Evolutionary conservation across 2,113 vertebrate genomes (phyloP), one percentile per base, ranked within the genome.

Genomic region (Elephantulus edwardii): DNA sequence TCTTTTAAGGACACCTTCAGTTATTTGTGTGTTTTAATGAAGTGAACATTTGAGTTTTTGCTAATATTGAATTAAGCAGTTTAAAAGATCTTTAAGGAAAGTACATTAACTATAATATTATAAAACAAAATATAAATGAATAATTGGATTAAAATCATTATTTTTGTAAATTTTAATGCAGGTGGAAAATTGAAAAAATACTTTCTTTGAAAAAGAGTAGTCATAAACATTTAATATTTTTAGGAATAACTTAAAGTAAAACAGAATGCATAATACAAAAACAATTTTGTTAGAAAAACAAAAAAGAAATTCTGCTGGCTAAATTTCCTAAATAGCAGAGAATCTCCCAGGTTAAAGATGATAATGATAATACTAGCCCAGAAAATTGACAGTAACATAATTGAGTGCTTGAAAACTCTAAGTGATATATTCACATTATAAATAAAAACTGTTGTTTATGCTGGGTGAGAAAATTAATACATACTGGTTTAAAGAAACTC

Each of bases 31-130:
- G 7, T 64, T 82, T 95, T 56, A 77, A 11, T 74, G 10, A 46
- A 48, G 33, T 81, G 58, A 85, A 77, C 20, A 35, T 58, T 58
- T 74, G 9, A 82, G 8, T 48, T 90, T 91, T 88, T 46, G 9
- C 72, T 77, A 48, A 62, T 60, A 33, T 22, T 62, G 12, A 94
- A 75, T 62, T 62, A 62, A 62, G 6, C 11, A 83, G 44, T 75
- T 92, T 62, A 42, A 86, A 87, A 91, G 3, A 42, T 52, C 19
- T 10, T 86, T 83, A 58, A 19, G n/a, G 35, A 72, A 84, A 74
- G n/a, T n/a, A n/a, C n/a, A n/a, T n/a, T n/a, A n/a, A n/a, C n/a
- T n/a, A n/a, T n/a, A n/a, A n/a, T n/a, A n/a, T n/a, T n/a, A n/a
- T n/a, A n/a, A n/a, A n/a, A n/a, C n/a, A n/a, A n/a, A n/a, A n/a